Conservation (phyloP, 2,888 invertebrate species). For the Entomobrya proxima region DNA sequence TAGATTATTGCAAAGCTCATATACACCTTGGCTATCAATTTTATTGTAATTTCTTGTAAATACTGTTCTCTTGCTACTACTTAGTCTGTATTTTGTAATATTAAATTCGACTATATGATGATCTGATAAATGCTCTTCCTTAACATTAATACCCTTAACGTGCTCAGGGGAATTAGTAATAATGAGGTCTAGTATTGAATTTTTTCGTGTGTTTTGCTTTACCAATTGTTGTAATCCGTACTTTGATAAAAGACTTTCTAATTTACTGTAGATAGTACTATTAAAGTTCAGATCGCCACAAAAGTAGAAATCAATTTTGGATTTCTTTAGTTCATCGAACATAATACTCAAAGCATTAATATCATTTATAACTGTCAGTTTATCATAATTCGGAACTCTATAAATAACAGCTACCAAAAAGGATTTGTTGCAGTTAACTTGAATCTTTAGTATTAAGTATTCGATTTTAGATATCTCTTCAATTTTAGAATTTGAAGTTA, state of each 20-base stretch:
- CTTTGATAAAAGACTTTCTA: background rate
- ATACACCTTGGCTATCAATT: no score
- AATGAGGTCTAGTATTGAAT: background rate
- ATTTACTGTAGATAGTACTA: no score
- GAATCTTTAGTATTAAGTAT: background rate
- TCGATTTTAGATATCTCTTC: background rate
- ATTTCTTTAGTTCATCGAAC: background rate
- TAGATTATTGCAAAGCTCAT: no score
- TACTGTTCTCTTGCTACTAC: background rate
- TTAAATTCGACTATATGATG: no score
- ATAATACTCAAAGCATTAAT: background rate
- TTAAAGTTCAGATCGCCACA: background rate
- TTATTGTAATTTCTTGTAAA: background rate
- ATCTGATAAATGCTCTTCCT: background rate
- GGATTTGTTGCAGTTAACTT: background rate
- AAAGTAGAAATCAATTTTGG: background rate
- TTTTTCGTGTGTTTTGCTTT: background rate
- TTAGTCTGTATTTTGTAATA: background rate
- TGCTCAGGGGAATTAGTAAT: background rate
- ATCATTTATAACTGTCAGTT: background rate
- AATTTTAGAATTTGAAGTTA: no score
- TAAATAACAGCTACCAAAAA: background rate
- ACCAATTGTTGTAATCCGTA: background rate
- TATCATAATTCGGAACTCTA: background rate
- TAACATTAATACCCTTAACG: background rate